A percentile compares a stretch with the other conserved stretches of the same genome.
phyloP scores from a whole-genome alignment of 2,888 invertebrate genomes.

The Tortrix viridana region DNA sequence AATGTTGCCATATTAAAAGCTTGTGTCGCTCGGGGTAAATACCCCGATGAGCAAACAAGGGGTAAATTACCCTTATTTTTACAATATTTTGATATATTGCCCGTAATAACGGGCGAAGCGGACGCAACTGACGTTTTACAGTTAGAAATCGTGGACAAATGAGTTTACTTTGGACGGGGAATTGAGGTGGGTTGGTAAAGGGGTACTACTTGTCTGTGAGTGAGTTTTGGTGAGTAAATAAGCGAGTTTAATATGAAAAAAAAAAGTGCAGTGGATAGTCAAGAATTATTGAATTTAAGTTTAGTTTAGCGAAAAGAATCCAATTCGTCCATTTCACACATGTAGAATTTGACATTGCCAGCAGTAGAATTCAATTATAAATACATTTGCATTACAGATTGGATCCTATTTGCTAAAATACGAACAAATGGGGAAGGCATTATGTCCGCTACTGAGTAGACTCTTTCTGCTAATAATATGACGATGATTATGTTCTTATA shows the following conservation, averaged over 20 bases:
- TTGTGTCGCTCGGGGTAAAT: constrained; percentile 45
- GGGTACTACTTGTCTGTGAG: constrained; percentile 8
- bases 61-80: constrained; percentile 70
- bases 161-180: constrained; percentile 65
- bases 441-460: too few relatives aligned
- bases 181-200: constrained; percentile 51
- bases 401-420: too few relatives aligned
- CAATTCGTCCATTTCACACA: too few relatives aligned
- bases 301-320: too few relatives aligned
- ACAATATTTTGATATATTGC: constrained; percentile 81
- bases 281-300: too few relatives aligned
- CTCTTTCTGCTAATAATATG: too few relatives aligned
- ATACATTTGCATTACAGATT: too few relatives aligned
- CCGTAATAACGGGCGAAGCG: constrained; percentile 70
- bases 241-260: constrained; percentile 1
- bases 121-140: constrained; percentile 60
- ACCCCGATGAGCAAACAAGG: constrained; percentile 62
- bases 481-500: too few relatives aligned
- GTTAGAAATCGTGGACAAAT: constrained; percentile 72
- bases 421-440: too few relatives aligned
- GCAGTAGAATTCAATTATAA: too few relatives aligned
- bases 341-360: too few relatives aligned
- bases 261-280: too few relatives aligned
- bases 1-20: constrained; percentile 42
- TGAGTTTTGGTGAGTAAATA: background rate